Conservation (phyloP, 1,140 invertebrate species). For the Brachionus paranguensis region DNA sequence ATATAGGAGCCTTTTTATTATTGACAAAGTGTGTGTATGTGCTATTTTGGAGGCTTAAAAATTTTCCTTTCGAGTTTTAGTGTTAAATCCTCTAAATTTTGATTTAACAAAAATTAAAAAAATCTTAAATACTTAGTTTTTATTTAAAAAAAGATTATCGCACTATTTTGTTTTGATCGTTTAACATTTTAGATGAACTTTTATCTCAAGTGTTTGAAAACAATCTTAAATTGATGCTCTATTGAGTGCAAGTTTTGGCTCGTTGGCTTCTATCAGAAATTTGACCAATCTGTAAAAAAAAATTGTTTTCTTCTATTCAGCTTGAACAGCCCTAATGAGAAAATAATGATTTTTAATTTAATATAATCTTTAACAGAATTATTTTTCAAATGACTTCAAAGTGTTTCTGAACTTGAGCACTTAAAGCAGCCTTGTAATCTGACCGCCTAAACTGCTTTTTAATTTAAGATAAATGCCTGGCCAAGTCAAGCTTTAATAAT, state of each 20-base stretch:
- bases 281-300: neutral
- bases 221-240: neutral
- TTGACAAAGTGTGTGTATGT: neutral
- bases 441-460: neutral
- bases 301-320: neutral
- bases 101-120: neutral
- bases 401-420: neutral
- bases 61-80: neutral
- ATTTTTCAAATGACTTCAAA: neutral
- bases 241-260: neutral
- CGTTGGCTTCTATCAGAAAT: neutral
- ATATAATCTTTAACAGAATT: neutral
- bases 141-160: neutral
- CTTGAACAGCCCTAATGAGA: neutral
- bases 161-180: neutral
- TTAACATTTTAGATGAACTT: neutral
- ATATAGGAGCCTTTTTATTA: neutral
- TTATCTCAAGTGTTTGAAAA: neutral
- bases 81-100: neutral
- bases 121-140: neutral
- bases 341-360: neutral
- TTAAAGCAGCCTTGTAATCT: neutral
- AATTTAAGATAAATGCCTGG: neutral
- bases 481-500: neutral
- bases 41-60: neutral